Percentiles rank a stretch among this genome's conserved stretches.
These are phyloP conservation scores for Pseudorasbora parva DNA, from an alignment of 2,113 vertebrate genomes.

Conservation along the genomic window DNA sequence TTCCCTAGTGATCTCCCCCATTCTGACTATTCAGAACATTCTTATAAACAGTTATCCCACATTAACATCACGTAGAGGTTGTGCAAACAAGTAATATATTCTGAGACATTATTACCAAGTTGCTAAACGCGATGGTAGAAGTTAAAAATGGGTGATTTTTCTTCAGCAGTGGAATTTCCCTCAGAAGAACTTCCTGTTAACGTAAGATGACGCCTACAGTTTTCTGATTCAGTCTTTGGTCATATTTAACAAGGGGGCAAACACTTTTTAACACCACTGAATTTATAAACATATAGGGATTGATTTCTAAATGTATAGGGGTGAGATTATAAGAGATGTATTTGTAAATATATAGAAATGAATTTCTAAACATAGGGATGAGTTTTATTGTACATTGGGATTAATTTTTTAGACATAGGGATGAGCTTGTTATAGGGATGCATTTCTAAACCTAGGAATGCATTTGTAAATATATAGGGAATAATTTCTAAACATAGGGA, in stretches of 20 bases:
- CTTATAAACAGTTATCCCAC: slow-evolving; percentile 1
- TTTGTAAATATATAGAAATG: not conserved
- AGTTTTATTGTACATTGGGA: too few species aligned
- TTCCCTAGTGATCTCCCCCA: not conserved
- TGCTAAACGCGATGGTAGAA: not conserved
- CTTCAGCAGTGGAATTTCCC: not conserved
- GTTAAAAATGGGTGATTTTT: not conserved
- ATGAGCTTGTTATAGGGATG: too few species aligned
- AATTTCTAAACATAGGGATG: not conserved
- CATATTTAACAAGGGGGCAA: too few species aligned
- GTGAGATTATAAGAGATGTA: not conserved
- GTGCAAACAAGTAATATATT: not conserved
- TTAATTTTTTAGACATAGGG: not conserved
- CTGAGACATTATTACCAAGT: not conserved
- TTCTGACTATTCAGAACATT: not conserved
- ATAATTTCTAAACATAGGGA: not conserved
- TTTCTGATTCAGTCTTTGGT: too few species aligned
- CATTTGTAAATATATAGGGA: too few species aligned
- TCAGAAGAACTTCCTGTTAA: not conserved
- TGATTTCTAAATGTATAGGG: not conserved
- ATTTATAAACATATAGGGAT: too few species aligned
- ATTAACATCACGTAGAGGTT: not conserved
- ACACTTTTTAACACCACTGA: too few species aligned
- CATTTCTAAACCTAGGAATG: too few species aligned
- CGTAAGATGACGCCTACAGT: not conserved